Base-by-base conservation (phyloP, 1,140 invertebrate genomes). In the Teleogryllus occipitalis region DNA sequence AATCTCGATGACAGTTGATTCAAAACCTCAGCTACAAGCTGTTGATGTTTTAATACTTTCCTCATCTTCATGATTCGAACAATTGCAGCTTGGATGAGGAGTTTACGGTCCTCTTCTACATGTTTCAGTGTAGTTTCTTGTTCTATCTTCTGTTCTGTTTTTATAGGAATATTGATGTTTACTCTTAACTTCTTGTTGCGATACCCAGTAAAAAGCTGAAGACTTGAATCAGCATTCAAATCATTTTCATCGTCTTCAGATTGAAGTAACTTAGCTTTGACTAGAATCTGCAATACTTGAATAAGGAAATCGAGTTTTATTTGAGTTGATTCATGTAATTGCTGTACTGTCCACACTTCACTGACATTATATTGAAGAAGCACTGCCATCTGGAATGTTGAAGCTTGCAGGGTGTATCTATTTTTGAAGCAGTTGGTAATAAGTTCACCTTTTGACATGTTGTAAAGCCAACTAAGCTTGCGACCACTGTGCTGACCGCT, bases 151-250 rank as follows among this genome's bases (percentile, higher is more conserved):
- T 96, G 90, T 88, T 99, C 98, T 47, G 96, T 95, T 89, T 98
- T 98, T 90, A 99, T 93, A 73, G 97, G 97, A 85, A 98, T 95
- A 86, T 99, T 99, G 81, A 99, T 98, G 87, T 99, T 99, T 0
- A 99, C 98, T 80, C 97, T 90, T 65, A 99, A 89, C 87, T 99
- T 99, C 90, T 99, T 99, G 86, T 97, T 98, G 89, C 96, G 97
- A 87, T 97, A 98, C 79, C 91, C 92, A 83, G 91, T 87, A 84
- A 92, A 96, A 65, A 96, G 88, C 82, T 92, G 90, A 21, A 97
- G 89, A 8, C 92, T 87, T 18, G 95, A 94, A 7, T 90, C 87
- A 46, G 92, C 88, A 8, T 90, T 90, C 14, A 98, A 87, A 81
- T 94, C 91, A 74, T 90, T 88, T 83, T 96, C 94, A 83, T 95